These are phyloP conservation scores for Lateolabrax maculatus DNA, from an alignment of 2,797 vertebrate genomes.

Conservation along the genomic window DNA sequence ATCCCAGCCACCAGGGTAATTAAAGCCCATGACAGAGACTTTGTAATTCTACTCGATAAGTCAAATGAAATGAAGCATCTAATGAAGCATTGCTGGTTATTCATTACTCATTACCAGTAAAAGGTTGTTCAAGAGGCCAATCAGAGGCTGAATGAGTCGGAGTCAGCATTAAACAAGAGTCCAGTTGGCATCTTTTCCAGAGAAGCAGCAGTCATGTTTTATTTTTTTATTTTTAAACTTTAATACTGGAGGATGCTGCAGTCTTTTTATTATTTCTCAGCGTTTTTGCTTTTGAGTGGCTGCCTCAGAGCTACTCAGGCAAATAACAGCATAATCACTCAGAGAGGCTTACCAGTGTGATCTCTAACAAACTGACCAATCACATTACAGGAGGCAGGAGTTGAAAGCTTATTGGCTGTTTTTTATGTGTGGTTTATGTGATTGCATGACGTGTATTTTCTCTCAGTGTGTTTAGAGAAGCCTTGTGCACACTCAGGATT, in stretches of 20 bases:
- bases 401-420: background rate
- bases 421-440: background rate
- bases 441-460: no score
- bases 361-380: background rate
- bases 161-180: background rate
- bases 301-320: background rate
- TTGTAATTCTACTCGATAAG: background rate
- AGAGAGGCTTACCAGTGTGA: background rate
- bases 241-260: background rate
- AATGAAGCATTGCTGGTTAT: background rate
- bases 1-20: background rate
- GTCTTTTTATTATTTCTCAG: background rate
- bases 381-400: background rate
- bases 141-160: background rate
- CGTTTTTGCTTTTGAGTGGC: background rate
- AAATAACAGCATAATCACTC: background rate
- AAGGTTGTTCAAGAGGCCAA: background rate
- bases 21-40: constrained; percentile 5
- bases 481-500: no score
- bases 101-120: background rate
- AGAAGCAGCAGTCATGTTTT: constrained; percentile 1
- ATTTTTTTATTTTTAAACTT: background rate
- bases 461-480: background rate
- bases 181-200: constrained; percentile 2
- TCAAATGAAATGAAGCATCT: background rate